Conservation (phyloP, 2,797 vertebrate genomes). For the Phaenicophaeus curvirostris region DNA sequence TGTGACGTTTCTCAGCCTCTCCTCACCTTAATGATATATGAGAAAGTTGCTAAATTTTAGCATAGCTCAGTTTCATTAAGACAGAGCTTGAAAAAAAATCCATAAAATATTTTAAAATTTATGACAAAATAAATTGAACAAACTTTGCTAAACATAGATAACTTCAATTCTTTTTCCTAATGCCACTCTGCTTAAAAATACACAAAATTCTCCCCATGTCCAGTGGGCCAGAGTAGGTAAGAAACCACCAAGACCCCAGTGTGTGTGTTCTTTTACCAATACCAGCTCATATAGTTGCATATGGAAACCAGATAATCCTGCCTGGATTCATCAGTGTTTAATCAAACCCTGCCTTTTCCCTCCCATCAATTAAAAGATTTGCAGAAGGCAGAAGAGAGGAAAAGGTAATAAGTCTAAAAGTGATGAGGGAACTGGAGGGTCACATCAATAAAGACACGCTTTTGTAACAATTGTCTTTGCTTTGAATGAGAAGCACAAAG, state of each 20-base stretch:
- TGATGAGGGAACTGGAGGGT: not conserved
- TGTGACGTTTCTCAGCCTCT: not conserved
- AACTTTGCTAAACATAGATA: not conserved
- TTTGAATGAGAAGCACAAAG: not conserved
- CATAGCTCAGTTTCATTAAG: not conserved
- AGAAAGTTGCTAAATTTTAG: not conserved
- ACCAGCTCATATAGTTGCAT: not conserved
- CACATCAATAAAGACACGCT: constrained; percentile 60
- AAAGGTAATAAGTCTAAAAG: not conserved
- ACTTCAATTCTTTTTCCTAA: not conserved
- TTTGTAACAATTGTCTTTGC: constrained; percentile 61
- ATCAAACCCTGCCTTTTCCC: constrained; percentile 31
- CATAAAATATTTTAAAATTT: not conserved
- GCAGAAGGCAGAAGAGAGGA: not conserved
- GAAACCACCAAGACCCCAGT: not conserved
- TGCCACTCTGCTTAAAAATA: not conserved
- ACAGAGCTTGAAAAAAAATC: not conserved
- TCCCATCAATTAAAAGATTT: constrained; percentile 55
- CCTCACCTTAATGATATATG: not conserved
- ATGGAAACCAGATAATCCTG: not conserved
- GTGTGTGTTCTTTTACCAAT: not conserved
- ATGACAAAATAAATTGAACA: not conserved
- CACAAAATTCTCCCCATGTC: not conserved
- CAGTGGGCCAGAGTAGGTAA: not conserved
- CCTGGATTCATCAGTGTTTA: not conserved